Base-by-base conservation (phyloP, 2,888 invertebrate species). In the Sinopyrophorus schimmeli region DNA sequence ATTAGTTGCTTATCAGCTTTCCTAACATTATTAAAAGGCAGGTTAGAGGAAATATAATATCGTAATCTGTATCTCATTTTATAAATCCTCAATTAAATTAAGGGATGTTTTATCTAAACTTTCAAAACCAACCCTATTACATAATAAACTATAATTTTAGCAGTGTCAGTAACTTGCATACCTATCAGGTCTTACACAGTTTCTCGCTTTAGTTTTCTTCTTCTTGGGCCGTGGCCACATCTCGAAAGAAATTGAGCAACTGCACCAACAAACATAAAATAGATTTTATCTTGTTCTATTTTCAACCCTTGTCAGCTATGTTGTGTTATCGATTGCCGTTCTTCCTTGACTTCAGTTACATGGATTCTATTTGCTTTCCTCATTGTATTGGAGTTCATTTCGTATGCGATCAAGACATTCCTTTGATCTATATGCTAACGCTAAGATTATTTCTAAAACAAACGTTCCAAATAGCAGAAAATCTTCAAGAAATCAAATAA, bases 281-380 rank as follows among this genome's bases (percentile, higher is more conserved):
- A 57, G 60, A 60, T 60, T 58, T 59, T 58, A 57, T 62, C 59
- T 58, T 30, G 47, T 43, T 53, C 57, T 53, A 54, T 52, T 57
- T 59, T 59, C 61, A 55, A 53, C 59, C 58, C 59, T 49, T 51
- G 58, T 56, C 57, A 53, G 47, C 52, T 54, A 47, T 39, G 47
- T 50, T 42, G 48, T 27, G 48, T 40, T 59, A 60, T 59, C 54
- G 58, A 62, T 62, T 52, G 43, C 39, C 35, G 43, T 55, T 50
- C 53, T 49, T 40, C 52, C 49, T 43, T 31, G 27, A 55, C 48
- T 58, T 37, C 34, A 35, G 34, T 43, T 32, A 23, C 37, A 32
- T 47, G 39, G 27, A 40, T 32, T 47, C 47, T 38, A 39, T 31
- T 46, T 46, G 38, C 46, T 26, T 16, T 46, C 14, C 35, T 35